These are phyloP conservation scores for Octonoba sinensis DNA, from an alignment of 2,888 invertebrate species.

Conservation along the genomic window DNA sequence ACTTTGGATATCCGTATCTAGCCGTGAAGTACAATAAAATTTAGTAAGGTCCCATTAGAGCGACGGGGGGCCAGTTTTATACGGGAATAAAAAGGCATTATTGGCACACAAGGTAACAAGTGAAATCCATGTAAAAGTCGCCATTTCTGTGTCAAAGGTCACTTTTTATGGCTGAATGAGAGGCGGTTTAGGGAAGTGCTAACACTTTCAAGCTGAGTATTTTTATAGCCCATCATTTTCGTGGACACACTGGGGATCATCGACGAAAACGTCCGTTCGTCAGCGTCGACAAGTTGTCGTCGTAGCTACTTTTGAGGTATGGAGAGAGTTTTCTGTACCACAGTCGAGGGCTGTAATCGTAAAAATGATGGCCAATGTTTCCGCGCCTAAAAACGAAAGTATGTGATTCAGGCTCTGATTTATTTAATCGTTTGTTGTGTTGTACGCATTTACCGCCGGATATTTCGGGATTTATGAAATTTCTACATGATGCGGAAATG, in stretches of 20 bases:
- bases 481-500: too few relatives aligned
- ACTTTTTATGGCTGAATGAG: conserved; percentile 59
- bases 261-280: conserved; percentile 1
- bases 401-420: too few relatives aligned
- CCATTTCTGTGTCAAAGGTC: conserved; percentile 46
- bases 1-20: too few relatives aligned
- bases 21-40: conserved; percentile 34
- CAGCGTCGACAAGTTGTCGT: neutral
- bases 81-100: conserved; percentile 53
- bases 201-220: conserved; percentile 55
- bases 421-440: too few relatives aligned
- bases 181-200: conserved; percentile 58
- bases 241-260: conserved; percentile 16
- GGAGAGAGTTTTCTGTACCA: neutral
- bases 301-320: neutral
- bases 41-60: conserved; percentile 46
- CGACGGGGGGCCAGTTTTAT: conserved; percentile 57
- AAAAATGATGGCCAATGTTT: conserved; percentile 41
- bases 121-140: conserved; percentile 18
- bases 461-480: too few relatives aligned
- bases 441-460: too few relatives aligned
- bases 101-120: conserved; percentile 43
- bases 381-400: neutral
- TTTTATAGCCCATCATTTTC: conserved; percentile 61
- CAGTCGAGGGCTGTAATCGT: conserved; percentile 12